These are phyloP conservation scores for pig (Sus scrofa) DNA, from an alignment of 2,113 vertebrate species.

Conservation along the genomic window T2T-Sscrofa CM000819.6:109684501-109685000, in stretches of 20 bases:
- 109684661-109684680: not conserved
- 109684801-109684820: not conserved
- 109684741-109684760: not conserved
- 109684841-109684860: not conserved
- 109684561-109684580: not conserved
- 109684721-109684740: not conserved
- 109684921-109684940: not conserved
- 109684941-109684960: not conserved
- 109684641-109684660: not conserved
- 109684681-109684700: not conserved
- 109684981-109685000: not conserved
- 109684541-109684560: not conserved
- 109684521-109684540: not conserved
- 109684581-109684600: not conserved
- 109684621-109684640: not conserved
- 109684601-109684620: not conserved
- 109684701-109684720: not conserved
- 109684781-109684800: not conserved
- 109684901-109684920: not conserved
- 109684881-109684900: not conserved
- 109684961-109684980: not conserved
- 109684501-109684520: not conserved
- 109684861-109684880: not conserved
- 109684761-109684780: not conserved
- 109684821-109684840: not conserved